Evolutionary conservation across 2,113 vertebrate genomes (phyloP).

Genomic region (Vulpes vulpes): DNA sequence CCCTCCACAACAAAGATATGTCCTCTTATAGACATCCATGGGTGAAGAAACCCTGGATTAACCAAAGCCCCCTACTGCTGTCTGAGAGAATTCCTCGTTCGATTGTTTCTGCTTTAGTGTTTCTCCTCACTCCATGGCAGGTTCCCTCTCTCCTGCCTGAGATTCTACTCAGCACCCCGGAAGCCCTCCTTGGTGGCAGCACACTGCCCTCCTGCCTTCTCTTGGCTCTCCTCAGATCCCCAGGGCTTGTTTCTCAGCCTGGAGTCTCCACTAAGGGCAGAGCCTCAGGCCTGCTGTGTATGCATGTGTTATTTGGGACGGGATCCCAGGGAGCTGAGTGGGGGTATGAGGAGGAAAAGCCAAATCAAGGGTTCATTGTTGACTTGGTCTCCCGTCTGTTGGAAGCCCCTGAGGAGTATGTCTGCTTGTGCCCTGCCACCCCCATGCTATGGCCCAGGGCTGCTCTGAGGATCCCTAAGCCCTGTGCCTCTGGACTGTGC

Average conservation of each 20-base stretch:
- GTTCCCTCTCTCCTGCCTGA: background rate
- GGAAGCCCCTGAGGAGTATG: background rate
- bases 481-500: background rate
- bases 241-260: background rate
- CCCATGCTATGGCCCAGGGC: no score
- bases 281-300: fast-evolving
- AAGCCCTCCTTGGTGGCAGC: background rate
- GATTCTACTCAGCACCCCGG: background rate
- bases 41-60: background rate
- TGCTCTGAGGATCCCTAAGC: background rate
- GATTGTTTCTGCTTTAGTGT: background rate
- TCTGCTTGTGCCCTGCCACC: no score
- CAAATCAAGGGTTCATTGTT: background rate
- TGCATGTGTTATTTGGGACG: background rate
- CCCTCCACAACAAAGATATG: background rate
- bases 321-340: background rate
- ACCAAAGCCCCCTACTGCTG: no score
- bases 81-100: background rate
- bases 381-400: background rate
- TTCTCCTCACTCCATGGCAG: background rate
- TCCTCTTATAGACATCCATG: background rate
- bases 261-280: no score
- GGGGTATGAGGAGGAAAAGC: background rate
- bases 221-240: background rate
- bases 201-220: background rate